Evolutionary conservation across 2,888 invertebrate species (phyloP), one percentile per base, ranked within the genome.

Genomic region (Drosophila paramelanica): DNA sequence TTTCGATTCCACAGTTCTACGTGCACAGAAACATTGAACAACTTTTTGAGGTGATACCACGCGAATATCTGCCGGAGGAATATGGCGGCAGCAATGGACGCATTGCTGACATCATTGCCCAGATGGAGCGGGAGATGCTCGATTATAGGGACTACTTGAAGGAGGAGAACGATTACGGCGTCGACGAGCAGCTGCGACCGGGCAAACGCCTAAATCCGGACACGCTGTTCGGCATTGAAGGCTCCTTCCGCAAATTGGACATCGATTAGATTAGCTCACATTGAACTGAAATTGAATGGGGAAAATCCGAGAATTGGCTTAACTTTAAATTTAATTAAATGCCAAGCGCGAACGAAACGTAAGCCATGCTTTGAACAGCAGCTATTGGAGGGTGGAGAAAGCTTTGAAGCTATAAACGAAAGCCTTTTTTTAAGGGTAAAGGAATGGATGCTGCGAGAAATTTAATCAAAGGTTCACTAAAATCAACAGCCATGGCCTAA

Each of bases 31-130:
- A 78, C 17, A 14, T 89, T n/a, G 89, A 90, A 4, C 60, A 78
- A 5, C 65, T 90, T 0, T 73, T 67, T 7, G 92, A 94, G 78
- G 81, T 93, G 49, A 92, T 95, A 43, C 94, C 95, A 0, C 93
- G 93, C 79, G 93, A 93, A 14, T 92, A 94, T 55, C 89, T 95
- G 47, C 95, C 95, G 0, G 92, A 91, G 17, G 95, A 96, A 80
- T 95, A 95, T 77, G 95, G 95, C 14, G 95, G 95, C 6, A 92
- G 92, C 14, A 89, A 88, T 62, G 94, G 93, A 31, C 94, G 94
- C 1, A 92, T 94, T 10, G 39, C 76, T 8, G 90, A 89, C 4
- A 73, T 81, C 5, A 55, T 79, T 33, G 68, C 59, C 13, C 45
- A 81, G 13, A 81, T 85, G 70, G 89, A 84, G 31, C 60, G 70